Percentiles rank a stretch among this genome's conserved stretches.
phyloP scores from a whole-genome alignment of 2,797 vertebrate genomes.

The Sebastes elongatus region DNA sequence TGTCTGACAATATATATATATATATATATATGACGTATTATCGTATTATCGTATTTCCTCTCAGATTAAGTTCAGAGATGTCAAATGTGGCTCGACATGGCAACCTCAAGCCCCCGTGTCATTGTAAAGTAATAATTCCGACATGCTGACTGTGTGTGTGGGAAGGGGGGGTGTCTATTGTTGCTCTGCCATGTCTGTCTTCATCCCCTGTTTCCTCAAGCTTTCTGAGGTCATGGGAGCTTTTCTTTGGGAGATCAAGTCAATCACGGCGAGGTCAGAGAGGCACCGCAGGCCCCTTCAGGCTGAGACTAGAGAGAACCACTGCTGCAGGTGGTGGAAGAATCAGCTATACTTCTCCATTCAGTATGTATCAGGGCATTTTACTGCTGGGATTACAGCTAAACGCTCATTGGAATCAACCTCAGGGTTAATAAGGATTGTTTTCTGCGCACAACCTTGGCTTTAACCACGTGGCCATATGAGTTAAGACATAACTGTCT shows the following conservation, averaged over 20 bases:
- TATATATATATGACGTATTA: too few relatives aligned
- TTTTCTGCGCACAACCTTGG: constrained; percentile 17
- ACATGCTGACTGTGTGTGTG: constrained; percentile 16
- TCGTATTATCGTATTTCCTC: not conserved
- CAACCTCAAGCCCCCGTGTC: constrained; percentile 15
- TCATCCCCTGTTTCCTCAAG: constrained; percentile 58
- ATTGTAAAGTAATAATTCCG: constrained; percentile 40
- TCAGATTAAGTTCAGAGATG: not conserved
- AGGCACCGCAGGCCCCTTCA: constrained; percentile 13
- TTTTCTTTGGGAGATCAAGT: constrained; percentile 54
- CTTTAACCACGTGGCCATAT: not conserved
- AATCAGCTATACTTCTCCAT: not conserved
- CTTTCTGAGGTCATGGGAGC: constrained; percentile 51
- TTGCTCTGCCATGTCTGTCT: constrained; percentile 49
- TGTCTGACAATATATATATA: too few relatives aligned
- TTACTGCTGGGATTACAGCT: constrained; percentile 7
- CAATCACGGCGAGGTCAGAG: constrained; percentile 57
- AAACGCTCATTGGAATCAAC: constrained; percentile 12
- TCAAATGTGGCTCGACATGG: constrained; percentile 1
- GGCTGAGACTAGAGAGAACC: not conserved
- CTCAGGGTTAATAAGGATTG: constrained; percentile 3
- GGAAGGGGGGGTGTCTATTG: constrained; percentile 1
- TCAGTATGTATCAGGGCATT: constrained; percentile 15
- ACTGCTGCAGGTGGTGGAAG: constrained; percentile 21
- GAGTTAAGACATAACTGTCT: constrained; percentile 28